These are phyloP conservation scores for Brachyhypopomus gauderio DNA, from an alignment of 2,113 vertebrate genomes.

Conservation along the genomic window DNA sequence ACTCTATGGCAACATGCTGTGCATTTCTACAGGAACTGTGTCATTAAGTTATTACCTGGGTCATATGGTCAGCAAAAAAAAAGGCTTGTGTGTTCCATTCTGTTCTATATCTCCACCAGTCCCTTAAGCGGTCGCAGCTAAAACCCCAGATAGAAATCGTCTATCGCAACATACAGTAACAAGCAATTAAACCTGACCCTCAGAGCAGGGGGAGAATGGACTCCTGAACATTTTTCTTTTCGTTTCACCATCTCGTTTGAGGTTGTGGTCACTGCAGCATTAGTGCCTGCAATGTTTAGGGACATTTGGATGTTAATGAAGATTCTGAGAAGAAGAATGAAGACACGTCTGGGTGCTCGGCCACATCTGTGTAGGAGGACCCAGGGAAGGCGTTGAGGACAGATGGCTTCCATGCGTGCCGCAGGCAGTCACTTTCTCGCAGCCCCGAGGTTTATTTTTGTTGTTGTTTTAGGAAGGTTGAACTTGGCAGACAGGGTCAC, in stretches of 20 bases:
- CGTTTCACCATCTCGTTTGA: background rate
- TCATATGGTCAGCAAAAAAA: background rate
- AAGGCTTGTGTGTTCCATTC: background rate
- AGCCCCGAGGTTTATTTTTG: background rate
- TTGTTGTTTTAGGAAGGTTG: too few relatives aligned
- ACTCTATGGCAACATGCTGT: background rate
- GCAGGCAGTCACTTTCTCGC: background rate
- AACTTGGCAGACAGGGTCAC: background rate
- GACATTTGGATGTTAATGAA: background rate
- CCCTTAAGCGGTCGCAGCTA: background rate
- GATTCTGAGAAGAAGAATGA: background rate
- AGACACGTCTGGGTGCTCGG: background rate
- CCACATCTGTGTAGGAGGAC: too few relatives aligned
- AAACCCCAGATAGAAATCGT: background rate
- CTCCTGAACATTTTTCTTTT: background rate
- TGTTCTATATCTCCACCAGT: background rate
- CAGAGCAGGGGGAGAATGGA: conserved; percentile 4
- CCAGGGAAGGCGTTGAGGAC: background rate
- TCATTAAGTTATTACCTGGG: conserved; percentile 34
- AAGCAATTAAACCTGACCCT: conserved; percentile 3
- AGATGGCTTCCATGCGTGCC: background rate
- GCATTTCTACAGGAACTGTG: conserved; percentile 9
- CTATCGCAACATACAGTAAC: conserved; percentile 15
- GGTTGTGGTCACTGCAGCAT: background rate
- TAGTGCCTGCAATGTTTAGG: background rate